Evolutionary conservation across 2,113 vertebrate genomes (phyloP).

Genomic region (Zootoca vivipara): DNA sequence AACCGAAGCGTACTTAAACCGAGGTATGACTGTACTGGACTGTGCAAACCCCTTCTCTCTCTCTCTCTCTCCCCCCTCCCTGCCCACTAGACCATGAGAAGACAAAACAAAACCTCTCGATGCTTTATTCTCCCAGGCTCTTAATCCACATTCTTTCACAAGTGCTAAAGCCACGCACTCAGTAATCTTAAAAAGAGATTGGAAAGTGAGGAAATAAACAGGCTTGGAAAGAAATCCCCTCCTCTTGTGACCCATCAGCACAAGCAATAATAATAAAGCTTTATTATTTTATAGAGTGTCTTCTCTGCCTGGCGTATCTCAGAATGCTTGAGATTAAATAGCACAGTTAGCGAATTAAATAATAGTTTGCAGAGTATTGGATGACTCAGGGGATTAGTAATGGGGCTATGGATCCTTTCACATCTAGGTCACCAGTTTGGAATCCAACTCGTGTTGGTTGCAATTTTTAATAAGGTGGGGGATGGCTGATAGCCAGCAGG

Average conservation of each 20-base stretch:
- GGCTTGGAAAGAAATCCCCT: slow-evolving; percentile 56
- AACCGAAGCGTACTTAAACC: too few species aligned
- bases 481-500: slow-evolving; percentile 12
- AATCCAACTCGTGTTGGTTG: slow-evolving; percentile 59
- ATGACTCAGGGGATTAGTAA: slow-evolving; percentile 68
- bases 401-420: slow-evolving; percentile 64
- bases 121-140: neutral
- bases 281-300: slow-evolving; percentile 68
- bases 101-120: neutral
- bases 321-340: slow-evolving; percentile 71
- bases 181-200: slow-evolving; percentile 36
- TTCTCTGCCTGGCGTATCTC: slow-evolving; percentile 57
- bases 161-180: slow-evolving; percentile 40
- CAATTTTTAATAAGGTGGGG: neutral
- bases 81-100: neutral
- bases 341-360: slow-evolving; percentile 73
- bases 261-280: slow-evolving; percentile 65
- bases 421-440: slow-evolving; percentile 67
- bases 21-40: too few species aligned
- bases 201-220: slow-evolving; percentile 27
- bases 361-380: slow-evolving; percentile 68
- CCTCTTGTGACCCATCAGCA: slow-evolving; percentile 51
- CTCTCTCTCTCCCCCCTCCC: neutral
- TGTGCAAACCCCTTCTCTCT: neutral
- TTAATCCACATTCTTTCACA: slow-evolving; percentile 40